Evolutionary conservation across 2,888 invertebrate species (phyloP), one percentile per base, ranked within the genome.

Genomic region (Patella pellucida): DNA sequence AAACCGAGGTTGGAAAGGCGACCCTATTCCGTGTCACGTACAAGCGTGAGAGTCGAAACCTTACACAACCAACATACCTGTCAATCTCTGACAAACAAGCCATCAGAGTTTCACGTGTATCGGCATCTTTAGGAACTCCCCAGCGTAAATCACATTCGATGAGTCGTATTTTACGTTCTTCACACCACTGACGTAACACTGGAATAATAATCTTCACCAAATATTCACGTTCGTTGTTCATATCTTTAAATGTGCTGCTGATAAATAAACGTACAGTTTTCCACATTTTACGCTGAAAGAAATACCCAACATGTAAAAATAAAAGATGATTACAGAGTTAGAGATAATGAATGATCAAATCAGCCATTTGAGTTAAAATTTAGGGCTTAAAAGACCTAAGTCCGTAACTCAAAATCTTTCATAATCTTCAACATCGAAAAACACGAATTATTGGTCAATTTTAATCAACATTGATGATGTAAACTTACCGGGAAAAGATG

Each of bases 101-200:
- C 19, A 81, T 69, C 12, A 84, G 69, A 15, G 83, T 82, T 56
- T 84, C 80, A 15, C 78, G 73, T 27, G 77, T 76, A 54, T 82
- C 83, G n/a, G 82, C 76, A 71, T 84, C 83, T 69, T 77, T 78
- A 3, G 84, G 84, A 15, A 84, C 81, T 4, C 84, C 84, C 84
- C 84, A 84, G 69, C 84, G 79, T 68, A 84, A 78, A 76, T 84
- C 84, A 70, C 81, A 82, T 68, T 84, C 84, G 23, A 83, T 76
- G 27, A 84, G 77, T 51, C 74, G 75, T 23, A 84, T 62, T 62
- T 81, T 78, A 12, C 77, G 54, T 52, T 79, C 78, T 69, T 76
- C 74, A 71, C 83, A 84, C 81, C 82, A 82, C 71, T 80, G 79
- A 9, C 84, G 75, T 41, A 84, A 76, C 23, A 54, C 72, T 12